Base-by-base conservation (phyloP, 1,140 invertebrate species). In the Ips nitidus region DNA sequence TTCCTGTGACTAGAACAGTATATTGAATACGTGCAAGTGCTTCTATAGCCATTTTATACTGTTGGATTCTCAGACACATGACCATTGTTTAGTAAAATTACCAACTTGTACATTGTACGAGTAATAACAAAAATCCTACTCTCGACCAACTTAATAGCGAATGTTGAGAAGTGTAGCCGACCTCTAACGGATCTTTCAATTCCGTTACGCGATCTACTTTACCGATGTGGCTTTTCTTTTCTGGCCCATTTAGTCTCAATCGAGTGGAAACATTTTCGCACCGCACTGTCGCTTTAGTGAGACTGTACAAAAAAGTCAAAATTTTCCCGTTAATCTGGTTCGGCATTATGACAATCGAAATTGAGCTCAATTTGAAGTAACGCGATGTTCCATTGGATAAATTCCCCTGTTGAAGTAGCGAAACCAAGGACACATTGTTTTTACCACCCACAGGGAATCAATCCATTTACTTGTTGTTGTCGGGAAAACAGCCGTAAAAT, bases 171-270 rank as follows among this genome's bases (percentile, higher is more conserved):
- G 53, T n/a, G 22, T 22, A 22, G 41, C 52, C 40, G 52, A 55
- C 52, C 52, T 7, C 50, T 64, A 64, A 64, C 62, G 62, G 62
- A 41, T 52, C 62, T 55, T 64, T 45, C 7, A 42, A 7, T 64
- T 38, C 62, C 62, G 62, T 64, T 64, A 64, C 50, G 40, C 50
- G 62, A 64, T 64, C 62, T 64, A 64, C 62, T 64, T 64, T 43
- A 55, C 52, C 62, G 62, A 42, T 39, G 41, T 36, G 57, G 41
- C 50, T 8, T 37, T 64, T 53, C 52, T 55, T 64, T 64, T 55
- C 50, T 55, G 52, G 52, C 50, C 52, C 62, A 64, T 64, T 61
- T 39, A 38, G 59, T 38, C 42, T 61, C 59, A 61, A 61, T 64
- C 62, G 62, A 64, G 41, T 52, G 62, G 62, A 64, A 64, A 64